phyloP scores from a whole-genome alignment of 53 echinoderm and acorn worm genomes.

The Pentamera pediparva region DNA sequence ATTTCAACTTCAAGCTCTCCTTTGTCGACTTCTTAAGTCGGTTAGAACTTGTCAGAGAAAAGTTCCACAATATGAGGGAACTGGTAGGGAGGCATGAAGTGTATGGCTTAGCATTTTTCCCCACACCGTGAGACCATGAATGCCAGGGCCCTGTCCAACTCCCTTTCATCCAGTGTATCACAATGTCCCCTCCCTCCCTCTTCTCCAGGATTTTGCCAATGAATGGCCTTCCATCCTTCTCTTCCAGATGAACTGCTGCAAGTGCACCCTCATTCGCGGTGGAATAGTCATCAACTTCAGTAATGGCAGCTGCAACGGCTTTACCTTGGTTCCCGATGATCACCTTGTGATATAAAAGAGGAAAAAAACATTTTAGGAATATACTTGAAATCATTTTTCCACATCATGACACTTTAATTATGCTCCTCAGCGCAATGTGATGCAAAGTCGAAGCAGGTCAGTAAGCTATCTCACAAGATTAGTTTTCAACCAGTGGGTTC shows the following conservation, averaged over 20 bases:
- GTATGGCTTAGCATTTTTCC: neutral
- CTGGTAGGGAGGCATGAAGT: neutral
- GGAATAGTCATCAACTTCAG: neutral
- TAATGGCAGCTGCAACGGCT: neutral
- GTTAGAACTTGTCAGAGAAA: neutral
- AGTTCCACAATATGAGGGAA: constrained; percentile 16
- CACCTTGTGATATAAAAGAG: neutral
- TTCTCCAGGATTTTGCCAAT: neutral
- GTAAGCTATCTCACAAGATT: too few species aligned
- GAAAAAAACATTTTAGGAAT: too few species aligned
- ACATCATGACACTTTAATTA: too few species aligned
- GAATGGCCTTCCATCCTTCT: neutral
- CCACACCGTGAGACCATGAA: neutral
- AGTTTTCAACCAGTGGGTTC: too few species aligned
- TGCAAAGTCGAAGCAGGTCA: too few species aligned
- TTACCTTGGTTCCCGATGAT: neutral
- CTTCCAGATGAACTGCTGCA: neutral
- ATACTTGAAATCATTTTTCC: too few species aligned
- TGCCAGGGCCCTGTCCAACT: neutral
- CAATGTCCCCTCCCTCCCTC: neutral
- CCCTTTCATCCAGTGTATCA: neutral
- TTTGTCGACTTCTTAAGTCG: constrained; percentile 1
- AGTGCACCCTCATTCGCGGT: neutral
- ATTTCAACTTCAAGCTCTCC: constrained; percentile 2
- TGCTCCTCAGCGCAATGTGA: too few species aligned